These are phyloP conservation scores for Patagioenas fasciata DNA, from an alignment of 2,113 vertebrate genomes.

Conservation along the genomic window DNA sequence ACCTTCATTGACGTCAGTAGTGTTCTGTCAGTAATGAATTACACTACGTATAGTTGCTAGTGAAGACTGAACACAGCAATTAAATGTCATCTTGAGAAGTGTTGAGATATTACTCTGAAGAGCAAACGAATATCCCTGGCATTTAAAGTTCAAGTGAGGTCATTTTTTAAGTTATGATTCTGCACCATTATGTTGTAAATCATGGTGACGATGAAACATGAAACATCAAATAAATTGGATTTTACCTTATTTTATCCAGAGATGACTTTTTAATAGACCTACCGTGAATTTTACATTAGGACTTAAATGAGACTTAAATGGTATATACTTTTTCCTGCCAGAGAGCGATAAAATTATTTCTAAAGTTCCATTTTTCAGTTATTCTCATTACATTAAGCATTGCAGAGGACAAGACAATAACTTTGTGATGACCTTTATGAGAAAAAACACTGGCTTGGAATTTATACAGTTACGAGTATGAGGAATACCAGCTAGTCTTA, in stretches of 20 bases:
- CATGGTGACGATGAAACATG: neutral
- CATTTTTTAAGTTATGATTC: neutral
- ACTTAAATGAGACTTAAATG: neutral
- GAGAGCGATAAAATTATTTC: neutral
- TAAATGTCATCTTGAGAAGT: neutral
- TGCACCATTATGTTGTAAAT: neutral
- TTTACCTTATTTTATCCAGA: neutral
- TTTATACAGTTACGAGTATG: neutral
- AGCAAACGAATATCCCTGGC: neutral
- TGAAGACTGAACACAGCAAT: neutral
- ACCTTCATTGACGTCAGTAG: neutral
- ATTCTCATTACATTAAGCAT: neutral
- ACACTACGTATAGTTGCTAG: neutral
- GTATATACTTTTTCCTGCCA: neutral
- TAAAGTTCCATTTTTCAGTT: neutral
- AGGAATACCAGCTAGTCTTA: neutral
- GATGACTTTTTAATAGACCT: neutral
- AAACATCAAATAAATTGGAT: neutral
- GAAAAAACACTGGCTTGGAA: neutral
- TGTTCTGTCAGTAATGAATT: neutral
- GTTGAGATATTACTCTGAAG: neutral
- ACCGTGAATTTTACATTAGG: neutral
- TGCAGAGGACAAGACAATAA: neutral
- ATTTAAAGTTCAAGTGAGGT: conserved; percentile 13
- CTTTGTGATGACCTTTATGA: neutral